These are phyloP conservation scores for Malurus melanocephalus DNA, from an alignment of 2,113 vertebrate genomes.

Conservation along the genomic window DNA sequence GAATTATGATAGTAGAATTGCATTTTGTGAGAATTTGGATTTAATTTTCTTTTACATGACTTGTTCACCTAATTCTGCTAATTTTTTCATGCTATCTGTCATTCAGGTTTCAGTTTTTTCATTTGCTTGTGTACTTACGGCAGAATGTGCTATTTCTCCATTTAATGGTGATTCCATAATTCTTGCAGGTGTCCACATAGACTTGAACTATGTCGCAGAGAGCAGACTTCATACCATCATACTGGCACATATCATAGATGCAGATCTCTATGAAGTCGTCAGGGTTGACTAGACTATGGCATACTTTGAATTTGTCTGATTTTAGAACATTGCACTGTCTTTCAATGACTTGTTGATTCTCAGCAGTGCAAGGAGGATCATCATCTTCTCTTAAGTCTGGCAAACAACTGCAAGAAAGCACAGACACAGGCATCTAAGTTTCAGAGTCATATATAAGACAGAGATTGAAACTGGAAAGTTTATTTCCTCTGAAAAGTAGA, in stretches of 20 bases:
- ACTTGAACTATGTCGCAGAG: conserved; percentile 61
- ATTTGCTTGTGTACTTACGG: conserved; percentile 39
- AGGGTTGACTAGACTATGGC: conserved; percentile 52
- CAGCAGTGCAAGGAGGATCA: conserved; percentile 33
- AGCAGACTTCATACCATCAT: conserved; percentile 60
- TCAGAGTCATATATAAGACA: background rate
- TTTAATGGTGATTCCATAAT: conserved; percentile 39
- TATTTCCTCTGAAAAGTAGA: background rate
- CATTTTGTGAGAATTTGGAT: background rate
- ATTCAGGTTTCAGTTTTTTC: background rate
- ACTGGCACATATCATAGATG: conserved; percentile 69
- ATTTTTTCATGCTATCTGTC: background rate
- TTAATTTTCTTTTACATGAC: background rate
- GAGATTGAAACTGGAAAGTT: background rate
- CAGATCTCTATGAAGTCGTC: conserved; percentile 62
- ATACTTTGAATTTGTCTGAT: conserved; percentile 49
- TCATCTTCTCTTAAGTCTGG: conserved; percentile 51
- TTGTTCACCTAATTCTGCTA: background rate
- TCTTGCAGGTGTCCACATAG: conserved; percentile 66
- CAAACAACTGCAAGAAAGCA: conserved; percentile 55
- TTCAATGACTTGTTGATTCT: conserved; percentile 31
- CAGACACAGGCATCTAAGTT: background rate
- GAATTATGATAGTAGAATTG: background rate
- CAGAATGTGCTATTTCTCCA: conserved; percentile 70
- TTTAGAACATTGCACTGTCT: conserved; percentile 59